Base-by-base conservation (phyloP, 37 sponge, comb jelly and placozoan genomes). In the Spongilla lacustris region DNA sequence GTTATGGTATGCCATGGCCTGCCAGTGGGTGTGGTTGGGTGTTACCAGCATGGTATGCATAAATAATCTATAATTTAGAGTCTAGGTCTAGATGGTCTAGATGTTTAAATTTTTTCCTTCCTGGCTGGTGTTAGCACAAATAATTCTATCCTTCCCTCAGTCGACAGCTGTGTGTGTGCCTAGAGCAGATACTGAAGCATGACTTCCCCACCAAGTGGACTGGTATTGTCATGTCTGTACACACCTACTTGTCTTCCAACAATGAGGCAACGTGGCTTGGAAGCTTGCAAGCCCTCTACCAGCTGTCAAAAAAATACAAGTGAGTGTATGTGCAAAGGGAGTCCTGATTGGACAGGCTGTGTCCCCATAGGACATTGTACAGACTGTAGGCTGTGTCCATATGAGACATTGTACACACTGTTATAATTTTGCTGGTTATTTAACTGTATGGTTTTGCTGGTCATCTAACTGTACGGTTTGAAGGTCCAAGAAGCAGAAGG, bases 201-300 rank as follows among this genome's bases (percentile, higher is more conserved):
- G 98, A 97, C 81, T 97, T 90, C 67, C 97, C 97, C 1, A 81
- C 85, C 5, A 89, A 83, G 19, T 97, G 98, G 98, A 92, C 82
- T 25, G 89, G 82, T 1, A 66, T 97, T 3, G 89, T 93, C 73
- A 80, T 83, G 29, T 73, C 86, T 66, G 50, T 93, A 12, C 84
- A 91, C 58, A 21, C 36, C 32, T 91, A 82, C 67, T 85, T 97
- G 68, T 66, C 90, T 36, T 83, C 92, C 0, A 86, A 89, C 76
- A 79, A 78, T 80, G 82, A 90, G 72, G 77, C 66, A 37, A 86
- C 90, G 13, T 92, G 93, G 90, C 75, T 92, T 21, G 96, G 96
- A 12, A 85, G 81, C 24, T 68, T 89, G 23, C 77, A 81, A 3
- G 35, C 91, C 17, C 79, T 95, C 33, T 80, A 95, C 68, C 93